These are phyloP conservation scores for Poliocrania exsul DNA, from an alignment of 2,797 vertebrate species.

Conservation along the genomic window DNA sequence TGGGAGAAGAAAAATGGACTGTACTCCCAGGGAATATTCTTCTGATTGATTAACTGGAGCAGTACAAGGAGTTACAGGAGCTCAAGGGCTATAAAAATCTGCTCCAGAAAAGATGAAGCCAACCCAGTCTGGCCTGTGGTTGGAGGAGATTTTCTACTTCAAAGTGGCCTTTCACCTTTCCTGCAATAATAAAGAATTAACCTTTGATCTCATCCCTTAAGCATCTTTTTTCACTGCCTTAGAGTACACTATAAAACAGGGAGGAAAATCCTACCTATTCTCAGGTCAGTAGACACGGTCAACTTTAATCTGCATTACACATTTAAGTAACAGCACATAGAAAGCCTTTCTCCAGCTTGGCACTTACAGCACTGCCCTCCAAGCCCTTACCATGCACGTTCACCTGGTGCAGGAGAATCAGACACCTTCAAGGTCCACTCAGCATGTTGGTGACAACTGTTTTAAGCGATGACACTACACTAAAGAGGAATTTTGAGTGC, in stretches of 20 bases:
- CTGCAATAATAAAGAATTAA: slow-evolving; percentile 37
- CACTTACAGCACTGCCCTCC: not conserved
- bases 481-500: not conserved
- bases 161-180: not conserved
- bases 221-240: not conserved
- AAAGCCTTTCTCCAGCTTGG: not conserved
- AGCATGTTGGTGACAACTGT: not conserved
- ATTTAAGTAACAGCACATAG: not conserved
- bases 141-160: slow-evolving; percentile 11
- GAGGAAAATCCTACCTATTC: not conserved
- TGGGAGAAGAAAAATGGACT: slow-evolving; percentile 12
- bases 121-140: not conserved
- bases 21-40: slow-evolving; percentile 33
- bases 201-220: slow-evolving; percentile 18
- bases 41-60: slow-evolving; percentile 58
- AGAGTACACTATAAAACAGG: not conserved
- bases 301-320: not conserved
- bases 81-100: slow-evolving; percentile 54
- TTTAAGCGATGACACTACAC: not conserved
- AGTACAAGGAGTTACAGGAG: slow-evolving; percentile 38
- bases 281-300: not conserved
- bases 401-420: not conserved
- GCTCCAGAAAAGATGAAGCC: slow-evolving; percentile 33
- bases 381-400: not conserved
- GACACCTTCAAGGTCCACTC: not conserved